Conservation (phyloP, 2,888 invertebrate species). For the Petrolisthes manimaculis region DNA sequence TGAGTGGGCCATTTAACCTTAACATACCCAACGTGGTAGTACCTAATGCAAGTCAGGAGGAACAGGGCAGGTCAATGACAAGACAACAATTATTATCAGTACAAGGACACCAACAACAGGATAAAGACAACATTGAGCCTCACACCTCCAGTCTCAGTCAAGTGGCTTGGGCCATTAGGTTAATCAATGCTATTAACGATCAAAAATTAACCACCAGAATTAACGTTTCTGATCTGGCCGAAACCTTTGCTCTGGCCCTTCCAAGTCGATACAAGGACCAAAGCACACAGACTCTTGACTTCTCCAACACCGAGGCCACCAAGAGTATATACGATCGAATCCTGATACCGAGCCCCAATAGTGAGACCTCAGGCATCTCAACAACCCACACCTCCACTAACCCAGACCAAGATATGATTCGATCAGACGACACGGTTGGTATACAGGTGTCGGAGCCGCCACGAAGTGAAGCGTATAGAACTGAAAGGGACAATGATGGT, state of each 20-base stretch:
- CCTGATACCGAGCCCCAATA: background rate
- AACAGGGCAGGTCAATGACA: background rate
- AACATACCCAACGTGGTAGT: slow-evolving; percentile 2
- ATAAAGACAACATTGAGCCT: background rate
- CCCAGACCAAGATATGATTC: background rate
- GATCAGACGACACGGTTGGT: background rate
- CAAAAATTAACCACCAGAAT: background rate
- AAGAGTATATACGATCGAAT: slow-evolving; percentile 1
- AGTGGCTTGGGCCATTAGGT: background rate
- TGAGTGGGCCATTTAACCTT: slow-evolving; percentile 16
- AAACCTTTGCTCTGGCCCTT: background rate
- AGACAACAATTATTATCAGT: no score
- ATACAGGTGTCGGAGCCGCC: background rate
- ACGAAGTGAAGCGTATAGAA: background rate
- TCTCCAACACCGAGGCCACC: background rate
- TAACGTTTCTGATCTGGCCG: background rate
- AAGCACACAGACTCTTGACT: background rate
- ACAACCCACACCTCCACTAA: no score
- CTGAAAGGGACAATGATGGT: background rate
- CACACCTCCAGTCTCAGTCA: background rate
- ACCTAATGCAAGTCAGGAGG: background rate
- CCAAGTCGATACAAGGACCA: background rate
- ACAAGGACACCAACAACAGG: no score
- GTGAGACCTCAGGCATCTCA: no score
- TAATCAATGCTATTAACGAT: background rate